phyloP scores from a whole-genome alignment of 1,140 invertebrate species.

The Drosophila arizonae region DNA sequence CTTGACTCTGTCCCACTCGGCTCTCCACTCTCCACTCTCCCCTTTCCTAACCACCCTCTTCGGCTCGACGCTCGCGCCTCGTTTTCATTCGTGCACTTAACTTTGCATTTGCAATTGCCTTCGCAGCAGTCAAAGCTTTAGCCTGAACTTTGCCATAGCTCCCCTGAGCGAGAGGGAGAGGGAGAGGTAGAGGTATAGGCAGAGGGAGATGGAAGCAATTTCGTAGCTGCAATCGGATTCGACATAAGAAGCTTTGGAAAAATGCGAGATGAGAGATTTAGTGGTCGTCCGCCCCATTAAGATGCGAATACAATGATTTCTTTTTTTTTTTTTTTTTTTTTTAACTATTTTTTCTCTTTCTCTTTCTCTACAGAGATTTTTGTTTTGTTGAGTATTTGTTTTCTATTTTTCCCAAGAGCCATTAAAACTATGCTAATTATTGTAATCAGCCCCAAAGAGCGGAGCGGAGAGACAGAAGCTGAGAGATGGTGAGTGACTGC shows the following conservation, averaged over 20 bases:
- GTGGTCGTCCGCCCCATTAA: constrained; percentile 22
- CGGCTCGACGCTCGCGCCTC: not conserved
- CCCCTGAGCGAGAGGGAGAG: constrained; percentile 1
- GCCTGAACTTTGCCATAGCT: constrained; percentile 47
- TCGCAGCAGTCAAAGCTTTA: constrained; percentile 38
- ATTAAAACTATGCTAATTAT: constrained; percentile 70
- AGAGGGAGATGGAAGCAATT: constrained; percentile 3
- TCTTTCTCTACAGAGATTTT: not conserved
- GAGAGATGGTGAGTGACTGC: not conserved
- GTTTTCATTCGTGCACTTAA: constrained; percentile 8
- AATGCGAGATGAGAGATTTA: constrained; percentile 47
- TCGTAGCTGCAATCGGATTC: constrained; percentile 51
- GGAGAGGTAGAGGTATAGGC: not conserved
- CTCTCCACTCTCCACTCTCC: not conserved
- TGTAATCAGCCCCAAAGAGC: constrained; percentile 43
- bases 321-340: constrained; percentile 25
- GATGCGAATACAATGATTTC: constrained; percentile 1
- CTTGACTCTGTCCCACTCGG: no score
- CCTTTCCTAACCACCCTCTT: not conserved
- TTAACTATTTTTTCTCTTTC: no score
- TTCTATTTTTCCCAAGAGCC: constrained; percentile 29
- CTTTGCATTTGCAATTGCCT: constrained; percentile 40
- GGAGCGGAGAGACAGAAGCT: not conserved
- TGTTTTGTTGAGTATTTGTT: not conserved
- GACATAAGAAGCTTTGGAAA: constrained; percentile 27